phyloP scores from a whole-genome alignment of 2,888 invertebrate genomes.

The Pachymerium ferrugineum region DNA sequence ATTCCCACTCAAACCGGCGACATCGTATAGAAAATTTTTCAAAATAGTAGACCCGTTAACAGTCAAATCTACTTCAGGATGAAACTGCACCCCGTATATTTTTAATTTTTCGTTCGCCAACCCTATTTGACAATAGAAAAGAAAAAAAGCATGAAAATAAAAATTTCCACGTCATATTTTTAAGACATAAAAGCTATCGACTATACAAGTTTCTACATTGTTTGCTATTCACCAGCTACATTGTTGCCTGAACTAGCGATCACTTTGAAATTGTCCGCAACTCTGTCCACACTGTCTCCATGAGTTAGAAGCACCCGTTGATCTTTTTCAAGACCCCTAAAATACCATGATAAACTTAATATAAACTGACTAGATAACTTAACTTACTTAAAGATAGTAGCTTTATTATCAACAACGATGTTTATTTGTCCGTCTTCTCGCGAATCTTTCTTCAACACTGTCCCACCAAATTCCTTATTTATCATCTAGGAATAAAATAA shows the following conservation, averaged over 20 bases:
- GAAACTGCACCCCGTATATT: constrained; percentile 96
- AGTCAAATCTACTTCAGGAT: constrained; percentile 96
- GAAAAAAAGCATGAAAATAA: not conserved
- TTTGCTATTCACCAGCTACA: constrained; percentile 54
- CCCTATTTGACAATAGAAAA: constrained; percentile 51
- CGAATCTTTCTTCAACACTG: constrained; percentile 75
- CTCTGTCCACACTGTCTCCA: constrained; percentile 89
- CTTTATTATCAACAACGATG: constrained; percentile 80
- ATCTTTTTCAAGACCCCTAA: constrained; percentile 76
- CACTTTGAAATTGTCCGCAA: constrained; percentile 80
- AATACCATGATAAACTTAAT: not conserved
- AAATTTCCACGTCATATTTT: not conserved
- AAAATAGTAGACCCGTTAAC: constrained; percentile 85
- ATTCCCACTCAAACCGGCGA: constrained; percentile 76
- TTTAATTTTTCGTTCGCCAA: constrained; percentile 85
- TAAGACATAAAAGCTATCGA: not conserved
- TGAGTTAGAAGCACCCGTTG: constrained; percentile 93
- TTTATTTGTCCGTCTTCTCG: constrained; percentile 92
- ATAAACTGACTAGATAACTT: not conserved
- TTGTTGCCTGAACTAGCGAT: constrained; percentile 78
- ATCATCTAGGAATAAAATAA: constrained; percentile 63
- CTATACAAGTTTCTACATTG: not conserved
- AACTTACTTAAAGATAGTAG: constrained; percentile 84
- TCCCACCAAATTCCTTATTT: constrained; percentile 95
- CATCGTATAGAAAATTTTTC: constrained; percentile 87